Base-by-base conservation (phyloP, 2,888 invertebrate species). In the Nymphalis c-album region DNA sequence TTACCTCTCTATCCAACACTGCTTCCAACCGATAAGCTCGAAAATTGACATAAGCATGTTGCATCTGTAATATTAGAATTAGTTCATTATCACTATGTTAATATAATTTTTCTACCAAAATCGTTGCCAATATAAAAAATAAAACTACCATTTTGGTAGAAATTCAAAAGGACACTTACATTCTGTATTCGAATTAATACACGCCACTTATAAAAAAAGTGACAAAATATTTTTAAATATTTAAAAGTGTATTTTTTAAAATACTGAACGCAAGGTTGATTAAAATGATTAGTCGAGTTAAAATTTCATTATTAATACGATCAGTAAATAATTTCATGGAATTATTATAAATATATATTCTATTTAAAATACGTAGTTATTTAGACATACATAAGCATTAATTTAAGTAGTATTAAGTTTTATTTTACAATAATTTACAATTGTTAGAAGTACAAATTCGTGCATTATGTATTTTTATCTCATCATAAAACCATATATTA, bases 1-100 rank as follows among this genome's bases (percentile, higher is more conserved):
- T 90, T 93, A 93, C 93, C 93, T 93, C 93, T 93, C 93, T 90
- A 93, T 93, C 93, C 93, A 93, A 93, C 93, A 93, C 88, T 93
- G 93, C 86, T 92, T 92, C 93, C 93, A 93, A 83, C 93, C 93
- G 81, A 93, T 92, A 81, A 93, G 90, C 91, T 93, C 93, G 93
- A 93, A 92, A 79, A 93, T 90, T 64, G 93, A 93, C 92, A 93
- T 92, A 83, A 93, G 90, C 89, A 86, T 92, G 92, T 93, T 93
- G 92, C 93, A 93, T 89, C 93, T 93, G 93, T 73, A 91, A 91
- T 85, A 84, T 85, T 83, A 86, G 46, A 87, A 83, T 68, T 75
- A 78, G 83, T 83, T 83, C 73, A 55, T 75, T 70, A 77, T 80
- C 75, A 73, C 79, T 80, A 81, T 82, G 83, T 81, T 85, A 77